Base-by-base conservation (phyloP, 2,797 vertebrate species). In the Triplophysa bombifrons region DNA sequence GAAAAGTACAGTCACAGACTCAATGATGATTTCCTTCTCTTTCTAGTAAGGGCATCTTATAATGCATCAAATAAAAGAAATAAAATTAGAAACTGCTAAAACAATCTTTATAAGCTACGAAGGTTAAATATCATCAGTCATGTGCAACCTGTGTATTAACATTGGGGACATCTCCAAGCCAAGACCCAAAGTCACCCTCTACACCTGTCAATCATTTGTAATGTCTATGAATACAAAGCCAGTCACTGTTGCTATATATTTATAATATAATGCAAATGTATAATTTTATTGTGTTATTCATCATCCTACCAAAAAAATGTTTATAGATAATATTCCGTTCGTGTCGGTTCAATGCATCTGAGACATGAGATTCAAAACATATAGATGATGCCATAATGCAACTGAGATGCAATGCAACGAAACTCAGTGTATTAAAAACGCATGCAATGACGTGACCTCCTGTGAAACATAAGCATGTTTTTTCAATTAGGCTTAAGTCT, bases 401-500 rank as follows among this genome's bases (percentile, higher is more conserved):
- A 11, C 11, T 19, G 17, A 25, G 44, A n/a, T 27, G 20, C 72
- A 51, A n/a, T 12, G 38, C 10, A 53, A 19, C 17, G 19, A 56
- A 56, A 56, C n/a, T 8, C 2, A 3, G 30, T 34, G 34, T 56
- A n/a, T 22, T 48, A 11, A 64, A 61, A 4, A 19, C n/a, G 44
- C 25, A 4, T 41, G 25, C 27, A 55, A 60, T 75, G 44, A 30
- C 50, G 38, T 27, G 7, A 56, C 4, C 7, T 46, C 4, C n/a
- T 65, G 11, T 55, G 51, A 65, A 68, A 69, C 41, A 73, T n/a
- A 58, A 68, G 74, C 61, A 72, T 34, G 75, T 16, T 55, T 68
- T 71, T 63, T 41, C 75, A 68, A 76, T 77, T 34, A 78, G 56
- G 63, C 17, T 27, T 2, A 58, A 51, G 50, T 68, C 46, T 48